These are phyloP conservation scores for Sphecodes monilicornis DNA, from an alignment of 2,888 invertebrate genomes.

Conservation along the genomic window DNA sequence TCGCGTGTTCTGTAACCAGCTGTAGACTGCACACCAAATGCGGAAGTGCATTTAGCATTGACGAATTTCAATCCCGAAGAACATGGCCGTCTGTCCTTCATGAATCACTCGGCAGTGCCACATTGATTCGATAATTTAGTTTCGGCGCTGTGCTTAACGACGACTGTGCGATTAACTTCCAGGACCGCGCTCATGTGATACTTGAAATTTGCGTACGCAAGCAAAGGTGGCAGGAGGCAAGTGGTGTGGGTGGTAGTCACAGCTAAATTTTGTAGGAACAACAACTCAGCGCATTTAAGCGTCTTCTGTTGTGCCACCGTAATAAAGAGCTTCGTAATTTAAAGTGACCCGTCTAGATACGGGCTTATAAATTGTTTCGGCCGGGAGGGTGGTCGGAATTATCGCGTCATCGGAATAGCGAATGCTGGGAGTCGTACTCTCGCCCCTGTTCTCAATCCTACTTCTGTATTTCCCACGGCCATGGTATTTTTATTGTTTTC, in stretches of 20 bases:
- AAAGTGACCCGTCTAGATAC: slow-evolving; percentile 78
- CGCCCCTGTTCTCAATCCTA: slow-evolving; percentile 25
- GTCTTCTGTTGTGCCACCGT: slow-evolving; percentile 60
- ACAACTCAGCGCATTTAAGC: slow-evolving; percentile 52
- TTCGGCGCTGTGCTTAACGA: slow-evolving; percentile 48
- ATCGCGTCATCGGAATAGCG: slow-evolving; percentile 80
- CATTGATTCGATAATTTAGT: slow-evolving; percentile 55
- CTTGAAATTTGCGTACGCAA: slow-evolving; percentile 56
- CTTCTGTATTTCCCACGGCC: slow-evolving; percentile 33
- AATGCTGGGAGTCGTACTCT: slow-evolving; percentile 54
- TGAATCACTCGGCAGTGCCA: slow-evolving; percentile 42
- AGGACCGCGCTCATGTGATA: slow-evolving; percentile 33
- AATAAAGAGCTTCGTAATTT: slow-evolving; percentile 80
- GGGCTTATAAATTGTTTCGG: slow-evolving; percentile 79
- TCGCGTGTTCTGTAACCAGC: too few relatives aligned
- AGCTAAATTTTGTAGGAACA: slow-evolving; percentile 39
- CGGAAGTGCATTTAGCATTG: too few relatives aligned
- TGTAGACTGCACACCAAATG: too few relatives aligned
- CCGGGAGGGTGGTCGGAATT: slow-evolving; percentile 76
- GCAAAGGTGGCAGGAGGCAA: not conserved
- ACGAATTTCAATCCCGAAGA: not conserved
- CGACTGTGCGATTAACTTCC: slow-evolving; percentile 59
- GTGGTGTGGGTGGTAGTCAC: slow-evolving; percentile 8
- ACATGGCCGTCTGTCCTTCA: not conserved
- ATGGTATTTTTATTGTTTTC: slow-evolving; percentile 76